Conservation (phyloP, 2,113 vertebrate species). For the Ceyx cyanopectus region DNA sequence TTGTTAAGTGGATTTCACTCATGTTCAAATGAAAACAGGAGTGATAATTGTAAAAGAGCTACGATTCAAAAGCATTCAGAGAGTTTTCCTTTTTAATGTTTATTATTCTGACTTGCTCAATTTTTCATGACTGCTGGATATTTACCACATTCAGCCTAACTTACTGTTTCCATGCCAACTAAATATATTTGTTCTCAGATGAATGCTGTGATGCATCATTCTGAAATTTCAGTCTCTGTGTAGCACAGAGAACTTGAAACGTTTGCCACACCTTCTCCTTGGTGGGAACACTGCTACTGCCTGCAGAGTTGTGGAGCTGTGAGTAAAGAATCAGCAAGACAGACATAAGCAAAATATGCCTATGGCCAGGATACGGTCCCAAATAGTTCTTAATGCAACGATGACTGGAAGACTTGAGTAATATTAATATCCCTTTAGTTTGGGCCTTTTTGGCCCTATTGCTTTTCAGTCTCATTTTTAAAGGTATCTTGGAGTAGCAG, state of each 20-base stretch:
- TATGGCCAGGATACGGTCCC: neutral
- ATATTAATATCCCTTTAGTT: neutral
- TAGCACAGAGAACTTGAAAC: conserved; percentile 36
- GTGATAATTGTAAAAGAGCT: conserved; percentile 72
- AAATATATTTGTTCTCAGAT: conserved; percentile 77
- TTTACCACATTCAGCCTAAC: conserved; percentile 73
- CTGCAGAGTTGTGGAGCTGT: neutral
- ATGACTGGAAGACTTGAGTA: neutral
- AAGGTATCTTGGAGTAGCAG: neutral
- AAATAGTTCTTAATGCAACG: neutral
- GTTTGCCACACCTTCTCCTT: conserved; percentile 63
- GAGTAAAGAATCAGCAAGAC: neutral
- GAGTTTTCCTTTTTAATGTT: conserved; percentile 73
- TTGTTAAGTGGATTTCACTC: conserved; percentile 68
- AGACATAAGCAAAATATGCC: neutral
- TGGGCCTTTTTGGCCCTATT: neutral
- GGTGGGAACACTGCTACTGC: conserved; percentile 19
- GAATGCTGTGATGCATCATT: conserved; percentile 66
- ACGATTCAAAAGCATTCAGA: conserved; percentile 72
- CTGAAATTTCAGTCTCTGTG: conserved; percentile 49
- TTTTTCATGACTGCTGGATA: conserved; percentile 77
- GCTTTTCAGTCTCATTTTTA: neutral
- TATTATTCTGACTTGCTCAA: conserved; percentile 72
- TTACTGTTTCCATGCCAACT: conserved; percentile 78
- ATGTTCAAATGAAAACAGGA: conserved; percentile 70